Base-by-base conservation (phyloP, 2,888 invertebrate genomes). In the Coelinius sp. region DNA sequence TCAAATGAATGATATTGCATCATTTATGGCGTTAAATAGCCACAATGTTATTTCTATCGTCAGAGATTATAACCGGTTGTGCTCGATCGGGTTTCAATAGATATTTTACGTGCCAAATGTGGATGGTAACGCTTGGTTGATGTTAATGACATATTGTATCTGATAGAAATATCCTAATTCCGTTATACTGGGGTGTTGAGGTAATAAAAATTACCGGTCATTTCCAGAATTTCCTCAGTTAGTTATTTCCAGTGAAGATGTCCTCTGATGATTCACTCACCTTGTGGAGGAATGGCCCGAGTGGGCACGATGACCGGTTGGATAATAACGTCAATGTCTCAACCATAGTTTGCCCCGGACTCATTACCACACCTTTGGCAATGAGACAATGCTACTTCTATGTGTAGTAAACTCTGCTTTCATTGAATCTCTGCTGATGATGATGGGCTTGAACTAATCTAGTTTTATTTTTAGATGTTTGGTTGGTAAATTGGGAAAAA, bases 281-380 rank as follows among this genome's bases (percentile, higher is more conserved):
- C 70, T 35, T 52, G n/a, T 25, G 49, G 67, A 46, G 35, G 38
- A 67, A 46, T 66, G 41, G 59, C 25, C 27, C 44, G 53, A 68
- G 38, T 44, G 70, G 70, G 75, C 72, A 70, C 74, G 73, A 75
- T 72, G 75, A 56, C 72, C 74, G 74, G 76, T 77, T 76, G 76
- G 74, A 76, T 76, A 77, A 76, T 75, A 77, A 68, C 74, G 74
- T 73, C 77, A 74, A 77, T 76, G 76, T 76, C 75, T 75, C 76
- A 75, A 75, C 68, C 46, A 25, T 49, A 10, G 46, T 35, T 41
- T 31, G 41, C 49, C 52, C 31, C 31, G 62, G 63, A 62, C 75
- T 76, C 75, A 74, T 77, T 77, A 71, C 77, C 73, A 74, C 77
- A 78, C 53, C 68, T 66, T 59, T 78, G 77, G 76, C 77, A 72